A percentile compares a stretch with the other conserved stretches of the same genome.
Evolutionary conservation across 2,888 invertebrate genomes (phyloP).

Genomic region (Macroteleia sp.): DNA sequence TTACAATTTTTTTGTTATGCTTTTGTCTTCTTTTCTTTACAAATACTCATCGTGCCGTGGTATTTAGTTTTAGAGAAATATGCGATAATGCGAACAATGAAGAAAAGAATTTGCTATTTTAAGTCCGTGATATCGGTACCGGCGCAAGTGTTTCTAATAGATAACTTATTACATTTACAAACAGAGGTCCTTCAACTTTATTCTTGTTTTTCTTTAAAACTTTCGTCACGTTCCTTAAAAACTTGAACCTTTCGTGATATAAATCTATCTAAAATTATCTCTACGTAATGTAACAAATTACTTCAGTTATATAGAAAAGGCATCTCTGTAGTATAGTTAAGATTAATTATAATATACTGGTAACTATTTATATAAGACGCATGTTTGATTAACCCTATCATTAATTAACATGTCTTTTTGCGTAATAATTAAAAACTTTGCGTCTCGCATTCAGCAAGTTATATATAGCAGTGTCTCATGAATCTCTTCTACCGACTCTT

Average conservation of each 20-base stretch:
- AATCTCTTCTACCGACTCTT: constrained; percentile 25
- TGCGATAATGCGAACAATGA: constrained; percentile 49
- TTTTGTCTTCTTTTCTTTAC: constrained; percentile 57
- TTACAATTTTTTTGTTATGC: constrained; percentile 43
- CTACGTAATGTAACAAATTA: too few relatives aligned
- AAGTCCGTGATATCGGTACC: constrained; percentile 20
- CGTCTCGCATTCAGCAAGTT: constrained; percentile 4
- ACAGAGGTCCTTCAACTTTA: neutral
- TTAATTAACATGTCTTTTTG: too few relatives aligned
- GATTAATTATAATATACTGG: too few relatives aligned
- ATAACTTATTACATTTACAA: constrained; percentile 25
- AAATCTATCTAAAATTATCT: too few relatives aligned
- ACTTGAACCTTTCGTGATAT: too few relatives aligned
- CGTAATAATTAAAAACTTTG: constrained; percentile 17
- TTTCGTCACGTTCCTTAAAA: too few relatives aligned
- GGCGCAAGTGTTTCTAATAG: constrained; percentile 31
- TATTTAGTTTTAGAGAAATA: constrained; percentile 54
- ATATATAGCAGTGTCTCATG: constrained; percentile 3
- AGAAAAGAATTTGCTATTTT: constrained; percentile 44
- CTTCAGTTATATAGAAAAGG: too few relatives aligned
- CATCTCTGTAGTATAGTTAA: too few relatives aligned
- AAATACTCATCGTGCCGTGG: constrained; percentile 38
- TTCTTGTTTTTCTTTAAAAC: too few relatives aligned
- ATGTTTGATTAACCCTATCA: too few relatives aligned
- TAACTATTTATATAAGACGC: too few relatives aligned